Evolutionary conservation across 2,113 vertebrate genomes (phyloP).

Genomic region (Notarius lentiginosus): DNA sequence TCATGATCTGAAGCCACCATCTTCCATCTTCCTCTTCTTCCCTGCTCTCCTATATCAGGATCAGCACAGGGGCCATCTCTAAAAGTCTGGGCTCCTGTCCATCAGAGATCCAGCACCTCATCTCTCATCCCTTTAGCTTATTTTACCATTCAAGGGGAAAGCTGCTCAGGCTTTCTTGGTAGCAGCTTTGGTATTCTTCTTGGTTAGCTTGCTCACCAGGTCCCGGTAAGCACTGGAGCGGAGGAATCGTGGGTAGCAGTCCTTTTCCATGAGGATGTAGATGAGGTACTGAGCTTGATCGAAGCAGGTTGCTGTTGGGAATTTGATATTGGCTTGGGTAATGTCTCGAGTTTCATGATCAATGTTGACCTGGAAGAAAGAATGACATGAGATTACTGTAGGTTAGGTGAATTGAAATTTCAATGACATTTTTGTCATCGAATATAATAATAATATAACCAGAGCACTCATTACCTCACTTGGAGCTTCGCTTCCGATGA

Average conservation of each 20-base stretch:
- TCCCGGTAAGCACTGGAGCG: slow-evolving; percentile 73
- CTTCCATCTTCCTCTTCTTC: neutral
- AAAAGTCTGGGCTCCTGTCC: slow-evolving; percentile 6
- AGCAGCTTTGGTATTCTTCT: slow-evolving; percentile 47
- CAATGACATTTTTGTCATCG: neutral
- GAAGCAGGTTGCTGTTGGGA: slow-evolving; percentile 77
- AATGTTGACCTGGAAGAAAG: slow-evolving; percentile 81
- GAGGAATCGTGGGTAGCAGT: slow-evolving; percentile 91
- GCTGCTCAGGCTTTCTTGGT: slow-evolving; percentile 64
- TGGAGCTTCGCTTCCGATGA: slow-evolving; percentile 84
- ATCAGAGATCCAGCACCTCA: neutral
- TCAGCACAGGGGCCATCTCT: slow-evolving; percentile 3
- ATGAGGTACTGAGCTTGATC: slow-evolving; percentile 83
- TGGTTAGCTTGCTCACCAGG: slow-evolving; percentile 73
- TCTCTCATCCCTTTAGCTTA: slow-evolving; percentile 4
- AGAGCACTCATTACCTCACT: slow-evolving; percentile 79
- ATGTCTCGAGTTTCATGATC: slow-evolving; percentile 89
- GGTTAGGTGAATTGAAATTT: too few species aligned
- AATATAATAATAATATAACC: too few species aligned
- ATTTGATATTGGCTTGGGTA: slow-evolving; percentile 80
- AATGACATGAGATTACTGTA: slow-evolving; percentile 34
- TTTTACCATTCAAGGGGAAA: neutral
- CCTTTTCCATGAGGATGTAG: slow-evolving; percentile 92
- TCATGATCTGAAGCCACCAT: neutral
- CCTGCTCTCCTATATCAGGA: neutral